phyloP scores from a whole-genome alignment of 2,888 invertebrate genomes.

The Adelognathus sp. region DNA sequence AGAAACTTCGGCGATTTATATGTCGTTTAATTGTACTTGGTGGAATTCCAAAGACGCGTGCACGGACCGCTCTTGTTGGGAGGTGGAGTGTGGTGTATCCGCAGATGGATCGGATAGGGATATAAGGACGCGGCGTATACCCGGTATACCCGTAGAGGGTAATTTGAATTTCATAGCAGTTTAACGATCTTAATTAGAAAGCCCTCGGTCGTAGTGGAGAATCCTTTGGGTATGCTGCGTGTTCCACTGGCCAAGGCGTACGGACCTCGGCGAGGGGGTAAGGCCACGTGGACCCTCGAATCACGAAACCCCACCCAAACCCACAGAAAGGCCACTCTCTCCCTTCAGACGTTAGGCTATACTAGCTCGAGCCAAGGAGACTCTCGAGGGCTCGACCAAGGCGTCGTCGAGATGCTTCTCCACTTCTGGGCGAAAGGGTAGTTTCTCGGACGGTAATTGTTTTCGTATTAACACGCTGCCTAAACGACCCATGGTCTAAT shows the following conservation, averaged over 20 bases:
- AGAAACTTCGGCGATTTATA: conserved; percentile 6
- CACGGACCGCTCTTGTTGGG: background rate
- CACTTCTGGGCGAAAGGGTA: conserved; percentile 39
- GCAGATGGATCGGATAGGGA: conserved; percentile 67
- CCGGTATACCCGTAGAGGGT: too few relatives aligned
- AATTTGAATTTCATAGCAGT: conserved; percentile 80
- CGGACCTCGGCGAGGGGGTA: background rate
- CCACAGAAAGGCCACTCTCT: conserved; percentile 57
- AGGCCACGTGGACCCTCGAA: conserved; percentile 64
- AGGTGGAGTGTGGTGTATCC: conserved; percentile 58
- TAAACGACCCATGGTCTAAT: conserved; percentile 73
- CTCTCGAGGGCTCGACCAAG: conserved; percentile 72
- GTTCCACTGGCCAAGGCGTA: conserved; percentile 34
- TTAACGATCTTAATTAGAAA: conserved; percentile 80
- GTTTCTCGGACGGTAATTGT: conserved; percentile 75
- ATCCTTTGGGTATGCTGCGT: conserved; percentile 51
- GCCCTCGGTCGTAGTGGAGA: conserved; percentile 63
- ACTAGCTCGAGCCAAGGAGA: too few relatives aligned
- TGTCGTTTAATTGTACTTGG: conserved; percentile 26
- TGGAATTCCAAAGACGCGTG: conserved; percentile 24
- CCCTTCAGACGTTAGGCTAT: conserved; percentile 51
- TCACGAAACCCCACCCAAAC: conserved; percentile 66
- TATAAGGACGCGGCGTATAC: conserved; percentile 66
- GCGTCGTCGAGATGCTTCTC: conserved; percentile 45
- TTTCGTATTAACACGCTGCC: conserved; percentile 76